A percentile compares a stretch with the other conserved stretches of the same genome.
Evolutionary conservation across 2,888 invertebrate genomes (phyloP).

Genomic region (Erebia palarica): DNA sequence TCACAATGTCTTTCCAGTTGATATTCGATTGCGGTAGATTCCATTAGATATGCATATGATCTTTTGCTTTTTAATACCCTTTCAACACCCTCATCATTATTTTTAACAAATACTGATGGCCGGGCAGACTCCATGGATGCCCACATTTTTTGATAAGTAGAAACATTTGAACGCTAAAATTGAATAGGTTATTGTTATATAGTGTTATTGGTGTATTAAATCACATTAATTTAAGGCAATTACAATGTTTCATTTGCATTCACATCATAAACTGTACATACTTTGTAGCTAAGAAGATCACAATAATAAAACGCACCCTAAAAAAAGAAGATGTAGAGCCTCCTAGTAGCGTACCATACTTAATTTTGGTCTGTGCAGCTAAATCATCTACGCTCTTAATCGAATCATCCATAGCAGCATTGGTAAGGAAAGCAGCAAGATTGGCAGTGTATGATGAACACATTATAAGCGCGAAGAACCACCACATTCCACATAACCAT

Average conservation of each 20-base stretch:
- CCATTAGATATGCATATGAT: conserved; percentile 97
- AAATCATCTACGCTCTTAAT: conserved; percentile 96
- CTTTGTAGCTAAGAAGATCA: not conserved
- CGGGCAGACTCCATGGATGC: conserved; percentile 92
- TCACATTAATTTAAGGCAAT: not conserved
- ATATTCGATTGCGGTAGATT: conserved; percentile 97
- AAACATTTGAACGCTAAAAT: conserved; percentile 90
- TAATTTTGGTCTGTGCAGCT: conserved; percentile 96
- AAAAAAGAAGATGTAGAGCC: conserved; percentile 97
- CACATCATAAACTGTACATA: not conserved
- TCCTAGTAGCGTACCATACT: conserved; percentile 94
- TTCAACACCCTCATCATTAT: conserved; percentile 93
- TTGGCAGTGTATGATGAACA: conserved; percentile 97
- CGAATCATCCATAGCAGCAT: conserved; percentile 93
- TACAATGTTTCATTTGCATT: not conserved
- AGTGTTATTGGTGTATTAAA: not conserved
- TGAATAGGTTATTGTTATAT: not conserved
- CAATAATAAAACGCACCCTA: conserved; percentile 78
- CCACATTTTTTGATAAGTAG: conserved; percentile 96
- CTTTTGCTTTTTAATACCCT: conserved; percentile 90
- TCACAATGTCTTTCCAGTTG: conserved; percentile 93
- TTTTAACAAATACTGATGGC: conserved; percentile 91
- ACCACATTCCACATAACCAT: conserved; percentile 96
- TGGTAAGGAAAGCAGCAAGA: conserved; percentile 95
- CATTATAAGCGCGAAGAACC: conserved; percentile 97